Conservation (phyloP, 2,888 invertebrate species). For the Cerastoderma edule region DNA sequence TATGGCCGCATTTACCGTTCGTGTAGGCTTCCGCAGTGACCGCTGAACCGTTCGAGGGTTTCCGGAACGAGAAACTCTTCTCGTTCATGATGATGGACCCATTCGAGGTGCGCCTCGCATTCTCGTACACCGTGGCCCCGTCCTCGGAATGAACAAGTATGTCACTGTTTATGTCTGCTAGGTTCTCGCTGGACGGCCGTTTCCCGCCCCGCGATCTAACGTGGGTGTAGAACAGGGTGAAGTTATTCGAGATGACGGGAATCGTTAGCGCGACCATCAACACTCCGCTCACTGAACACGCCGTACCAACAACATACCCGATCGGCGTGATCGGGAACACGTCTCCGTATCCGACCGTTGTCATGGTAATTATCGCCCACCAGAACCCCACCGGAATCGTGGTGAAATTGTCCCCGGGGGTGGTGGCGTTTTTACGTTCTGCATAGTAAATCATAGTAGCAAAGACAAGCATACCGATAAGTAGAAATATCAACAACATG, state of each 20-base stretch:
- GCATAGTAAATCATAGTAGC: constrained; percentile 83
- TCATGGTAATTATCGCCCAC: constrained; percentile 84
- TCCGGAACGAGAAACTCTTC: constrained; percentile 55
- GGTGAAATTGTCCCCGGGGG: constrained; percentile 74
- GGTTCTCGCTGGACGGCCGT: constrained; percentile 20
- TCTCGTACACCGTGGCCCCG: constrained; percentile 60
- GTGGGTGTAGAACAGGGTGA: constrained; percentile 82
- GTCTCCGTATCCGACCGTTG: constrained; percentile 83
- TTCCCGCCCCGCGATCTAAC: constrained; percentile 74
- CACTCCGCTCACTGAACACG: constrained; percentile 81
- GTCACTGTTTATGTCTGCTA: constrained; percentile 36
- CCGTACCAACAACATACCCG: constrained; percentile 80
- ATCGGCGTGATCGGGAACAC: constrained; percentile 78
- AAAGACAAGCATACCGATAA: constrained; percentile 83
- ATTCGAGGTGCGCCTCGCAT: constrained; percentile 58
- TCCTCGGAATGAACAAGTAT: constrained; percentile 57
- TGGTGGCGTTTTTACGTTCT: constrained; percentile 78
- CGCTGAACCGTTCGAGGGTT: constrained; percentile 62
- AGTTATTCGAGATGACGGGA: constrained; percentile 83
- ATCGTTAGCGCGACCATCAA: constrained; percentile 81
- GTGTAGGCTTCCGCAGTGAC: constrained; percentile 40
- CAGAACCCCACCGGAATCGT: constrained; percentile 84
- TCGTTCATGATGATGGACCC: constrained; percentile 61
- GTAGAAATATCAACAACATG: constrained; percentile 82
- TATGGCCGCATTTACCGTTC: constrained; percentile 52